A percentile compares a stretch with the other conserved stretches of the same genome.
phyloP scores from a whole-genome alignment of 2,797 vertebrate genomes.

The Columba guinea region DNA sequence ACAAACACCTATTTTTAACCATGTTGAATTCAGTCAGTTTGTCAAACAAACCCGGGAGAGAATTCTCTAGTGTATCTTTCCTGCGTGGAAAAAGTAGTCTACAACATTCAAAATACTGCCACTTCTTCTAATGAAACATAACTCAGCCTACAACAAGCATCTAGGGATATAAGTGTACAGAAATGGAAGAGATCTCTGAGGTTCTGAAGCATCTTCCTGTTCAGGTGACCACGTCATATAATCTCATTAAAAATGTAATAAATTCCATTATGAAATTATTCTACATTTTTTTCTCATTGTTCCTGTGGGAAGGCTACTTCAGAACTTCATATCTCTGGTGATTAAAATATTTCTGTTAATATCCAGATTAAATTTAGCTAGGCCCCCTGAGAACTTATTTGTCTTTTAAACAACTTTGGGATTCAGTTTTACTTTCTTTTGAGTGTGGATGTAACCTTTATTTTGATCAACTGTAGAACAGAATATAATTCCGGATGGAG shows the following conservation, averaged over 20 bases:
- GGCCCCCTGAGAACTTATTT: background rate
- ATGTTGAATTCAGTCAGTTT: background rate
- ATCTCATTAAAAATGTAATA: slow-evolving; percentile 56
- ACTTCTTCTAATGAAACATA: background rate
- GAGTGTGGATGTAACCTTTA: background rate
- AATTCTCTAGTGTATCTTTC: background rate
- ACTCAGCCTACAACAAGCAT: background rate
- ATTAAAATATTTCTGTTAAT: slow-evolving; percentile 31
- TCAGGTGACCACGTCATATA: slow-evolving; percentile 25
- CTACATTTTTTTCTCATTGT: background rate
- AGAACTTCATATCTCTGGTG: background rate
- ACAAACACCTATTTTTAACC: slow-evolving; percentile 20
- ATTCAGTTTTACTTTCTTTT: background rate
- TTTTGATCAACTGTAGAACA: background rate
- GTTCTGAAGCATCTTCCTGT: slow-evolving; percentile 10
- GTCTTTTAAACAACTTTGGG: slow-evolving; percentile 27
- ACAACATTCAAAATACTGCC: background rate
- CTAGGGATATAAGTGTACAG: background rate
- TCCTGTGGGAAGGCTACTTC: slow-evolving; percentile 13
- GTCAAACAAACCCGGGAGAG: background rate
- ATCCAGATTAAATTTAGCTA: slow-evolving; percentile 33
- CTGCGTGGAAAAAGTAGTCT: background rate
- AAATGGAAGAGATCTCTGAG: background rate
- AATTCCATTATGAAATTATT: slow-evolving; percentile 37
- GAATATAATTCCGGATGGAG: background rate